Percentiles rank a stretch among this genome's conserved stretches.
These are phyloP conservation scores for Pleuronectes platessa DNA, from an alignment of 2,113 vertebrate genomes.

Conservation along the genomic window DNA sequence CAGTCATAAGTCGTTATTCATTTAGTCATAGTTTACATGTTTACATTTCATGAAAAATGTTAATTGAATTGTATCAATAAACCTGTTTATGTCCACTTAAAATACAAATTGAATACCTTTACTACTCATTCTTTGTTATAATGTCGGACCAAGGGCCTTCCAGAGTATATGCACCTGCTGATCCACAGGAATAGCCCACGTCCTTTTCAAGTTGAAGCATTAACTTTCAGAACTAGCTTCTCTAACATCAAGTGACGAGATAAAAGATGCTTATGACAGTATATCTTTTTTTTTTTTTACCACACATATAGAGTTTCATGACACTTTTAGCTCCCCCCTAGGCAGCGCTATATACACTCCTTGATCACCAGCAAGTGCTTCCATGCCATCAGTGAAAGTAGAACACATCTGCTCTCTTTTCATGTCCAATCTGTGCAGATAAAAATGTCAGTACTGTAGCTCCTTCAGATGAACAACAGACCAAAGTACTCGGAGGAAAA, in stretches of 20 bases:
- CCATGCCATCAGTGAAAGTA: conserved; percentile 3
- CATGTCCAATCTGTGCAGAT: conserved; percentile 1
- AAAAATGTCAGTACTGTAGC: not conserved
- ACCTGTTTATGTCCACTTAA: not conserved
- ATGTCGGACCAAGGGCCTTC: not conserved
- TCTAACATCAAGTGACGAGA: not conserved
- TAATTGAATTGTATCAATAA: not conserved
- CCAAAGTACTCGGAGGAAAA: not conserved
- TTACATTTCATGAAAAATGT: not conserved
- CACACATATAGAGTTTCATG: not conserved
- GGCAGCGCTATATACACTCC: not conserved
- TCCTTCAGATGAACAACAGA: not conserved
- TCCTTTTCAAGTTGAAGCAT: conserved; percentile 2
- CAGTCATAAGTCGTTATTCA: not conserved
- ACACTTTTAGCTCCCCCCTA: conserved; percentile 2
- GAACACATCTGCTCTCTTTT: not conserved
- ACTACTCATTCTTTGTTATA: not conserved
- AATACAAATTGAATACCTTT: not conserved
- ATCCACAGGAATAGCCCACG: not conserved
- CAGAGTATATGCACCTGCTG: not conserved
- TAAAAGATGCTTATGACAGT: conserved; percentile 2
- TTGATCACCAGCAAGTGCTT: not conserved
- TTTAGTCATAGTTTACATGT: not conserved
- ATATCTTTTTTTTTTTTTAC: not conserved
- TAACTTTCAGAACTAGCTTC: conserved; percentile 1